These are phyloP conservation scores for Neuroscelio doddi DNA, from an alignment of 2,888 invertebrate species.

Conservation along the genomic window DNA sequence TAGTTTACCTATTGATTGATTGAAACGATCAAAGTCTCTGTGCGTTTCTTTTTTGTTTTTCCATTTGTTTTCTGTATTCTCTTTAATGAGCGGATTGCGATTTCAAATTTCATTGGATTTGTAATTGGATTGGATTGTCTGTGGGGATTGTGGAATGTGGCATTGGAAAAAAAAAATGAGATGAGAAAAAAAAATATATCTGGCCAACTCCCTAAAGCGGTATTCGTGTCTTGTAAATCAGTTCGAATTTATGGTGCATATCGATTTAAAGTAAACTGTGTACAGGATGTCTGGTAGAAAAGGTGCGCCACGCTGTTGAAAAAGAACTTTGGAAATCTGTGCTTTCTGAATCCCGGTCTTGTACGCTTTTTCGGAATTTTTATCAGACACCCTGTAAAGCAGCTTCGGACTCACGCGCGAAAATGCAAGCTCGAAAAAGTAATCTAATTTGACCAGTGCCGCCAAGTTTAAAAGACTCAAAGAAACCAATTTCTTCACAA, in stretches of 20 bases:
- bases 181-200: conserved; percentile 56
- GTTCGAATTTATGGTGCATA: conserved; percentile 33
- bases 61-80: conserved; percentile 59
- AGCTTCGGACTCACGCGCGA: too few relatives aligned
- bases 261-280: conserved; percentile 49
- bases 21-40: conserved; percentile 65
- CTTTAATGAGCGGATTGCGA: conserved; percentile 58
- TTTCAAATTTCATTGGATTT: conserved; percentile 47
- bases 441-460: too few relatives aligned
- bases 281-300: conserved; percentile 67
- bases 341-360: too few relatives aligned
- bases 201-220: conserved; percentile 72
- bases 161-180: conserved; percentile 52
- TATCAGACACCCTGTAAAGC: conserved; percentile 57
- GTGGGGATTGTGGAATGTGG: conserved; percentile 70
- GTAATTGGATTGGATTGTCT: conserved; percentile 70
- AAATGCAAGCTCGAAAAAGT: too few relatives aligned
- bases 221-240: conserved; percentile 58
- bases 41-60: conserved; percentile 58
- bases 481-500: too few relatives aligned
- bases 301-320: too few relatives aligned
- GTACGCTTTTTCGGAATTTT: conserved; percentile 30
- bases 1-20: conserved; percentile 61
- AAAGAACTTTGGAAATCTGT: too few relatives aligned
- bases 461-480: too few relatives aligned